A percentile compares a stretch with the other conserved stretches of the same genome.
These are phyloP conservation scores for Zosterops japonicus DNA, from an alignment of 2,113 vertebrate species.

Conservation along the genomic window DNA sequence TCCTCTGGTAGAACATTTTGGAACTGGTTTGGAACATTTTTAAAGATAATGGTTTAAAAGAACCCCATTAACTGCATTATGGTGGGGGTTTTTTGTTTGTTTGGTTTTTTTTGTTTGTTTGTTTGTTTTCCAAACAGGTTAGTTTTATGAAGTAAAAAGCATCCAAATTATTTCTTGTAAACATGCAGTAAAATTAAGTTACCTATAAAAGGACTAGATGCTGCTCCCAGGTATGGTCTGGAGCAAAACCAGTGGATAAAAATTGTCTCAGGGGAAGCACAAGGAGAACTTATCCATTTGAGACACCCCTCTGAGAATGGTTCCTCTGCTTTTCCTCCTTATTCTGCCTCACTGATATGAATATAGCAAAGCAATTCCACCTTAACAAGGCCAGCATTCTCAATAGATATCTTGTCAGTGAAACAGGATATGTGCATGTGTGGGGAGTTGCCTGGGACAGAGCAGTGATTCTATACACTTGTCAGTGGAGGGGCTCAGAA, in stretches of 20 bases:
- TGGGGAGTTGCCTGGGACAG: background rate
- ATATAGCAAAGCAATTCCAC: background rate
- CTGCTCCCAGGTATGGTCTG: background rate
- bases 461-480: background rate
- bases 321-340: background rate
- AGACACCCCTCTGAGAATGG: background rate
- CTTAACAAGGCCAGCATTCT: background rate
- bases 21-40: background rate
- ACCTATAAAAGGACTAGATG: background rate
- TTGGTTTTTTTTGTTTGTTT: too few species aligned
- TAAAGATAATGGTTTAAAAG: background rate
- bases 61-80: background rate
- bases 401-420: background rate
- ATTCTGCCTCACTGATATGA: background rate
- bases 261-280: background rate
- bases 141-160: background rate
- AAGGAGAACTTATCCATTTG: background rate
- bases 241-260: background rate
- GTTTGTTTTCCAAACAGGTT: background rate
- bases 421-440: background rate
- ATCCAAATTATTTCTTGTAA: background rate
- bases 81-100: background rate
- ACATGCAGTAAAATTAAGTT: background rate
- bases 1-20: background rate
- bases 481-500: background rate